A percentile compares a stretch with the other conserved stretches of the same genome.
These are phyloP conservation scores for Spinibarbus caldwelli DNA, from an alignment of 2,797 vertebrate species.

Conservation along the genomic window DNA sequence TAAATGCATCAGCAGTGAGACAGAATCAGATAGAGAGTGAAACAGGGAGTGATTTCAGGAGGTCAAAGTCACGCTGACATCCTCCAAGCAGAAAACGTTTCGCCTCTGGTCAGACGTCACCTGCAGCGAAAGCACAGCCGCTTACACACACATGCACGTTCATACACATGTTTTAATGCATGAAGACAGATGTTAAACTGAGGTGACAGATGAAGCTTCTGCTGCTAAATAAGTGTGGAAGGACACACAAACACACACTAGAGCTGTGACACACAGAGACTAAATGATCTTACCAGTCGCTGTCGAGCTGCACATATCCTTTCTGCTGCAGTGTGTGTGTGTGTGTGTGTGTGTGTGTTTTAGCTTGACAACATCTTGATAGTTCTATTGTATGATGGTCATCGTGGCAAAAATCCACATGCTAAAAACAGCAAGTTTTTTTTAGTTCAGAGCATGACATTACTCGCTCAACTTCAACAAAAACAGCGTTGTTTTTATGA, in stretches of 20 bases:
- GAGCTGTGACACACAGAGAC: neutral
- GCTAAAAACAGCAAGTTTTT: neutral
- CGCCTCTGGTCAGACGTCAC: neutral
- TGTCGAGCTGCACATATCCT: neutral
- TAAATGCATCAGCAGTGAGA: neutral
- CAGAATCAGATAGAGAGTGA: too few relatives aligned
- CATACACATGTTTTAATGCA: slow-evolving; percentile 15
- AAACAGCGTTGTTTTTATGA: neutral
- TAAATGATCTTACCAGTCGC: slow-evolving; percentile 9
- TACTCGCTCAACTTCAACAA: neutral
- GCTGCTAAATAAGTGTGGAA: slow-evolving; percentile 10
- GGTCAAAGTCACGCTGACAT: slow-evolving; percentile 23
- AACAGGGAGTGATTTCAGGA: neutral
- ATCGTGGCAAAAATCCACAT: neutral
- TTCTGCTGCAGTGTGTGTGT: slow-evolving; percentile 30
- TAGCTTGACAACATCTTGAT: neutral
- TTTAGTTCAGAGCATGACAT: neutral
- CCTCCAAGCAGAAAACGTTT: slow-evolving; percentile 16
- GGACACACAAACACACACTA: slow-evolving; percentile 6
- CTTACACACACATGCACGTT: neutral
- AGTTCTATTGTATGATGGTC: slow-evolving; percentile 14
- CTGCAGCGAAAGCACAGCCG: neutral
- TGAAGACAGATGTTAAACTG: slow-evolving; percentile 1
- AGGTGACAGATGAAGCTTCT: slow-evolving; percentile 25
- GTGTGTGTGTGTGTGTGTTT: too few relatives aligned